phyloP scores from a whole-genome alignment of 1,140 invertebrate genomes.

The Leptoteleia sp. region DNA sequence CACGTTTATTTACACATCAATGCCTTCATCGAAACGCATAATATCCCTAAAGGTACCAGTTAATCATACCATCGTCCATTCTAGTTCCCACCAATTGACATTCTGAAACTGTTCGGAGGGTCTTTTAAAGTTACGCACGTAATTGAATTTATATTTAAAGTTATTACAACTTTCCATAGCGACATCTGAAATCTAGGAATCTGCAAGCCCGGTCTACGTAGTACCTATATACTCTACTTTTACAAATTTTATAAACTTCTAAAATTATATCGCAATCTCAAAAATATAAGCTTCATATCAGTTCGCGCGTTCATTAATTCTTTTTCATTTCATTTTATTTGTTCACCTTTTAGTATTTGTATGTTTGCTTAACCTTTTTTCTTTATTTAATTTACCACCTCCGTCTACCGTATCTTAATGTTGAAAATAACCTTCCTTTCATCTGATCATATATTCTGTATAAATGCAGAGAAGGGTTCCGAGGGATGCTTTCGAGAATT shows the following conservation, averaged over 20 bases:
- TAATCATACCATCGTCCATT: constrained; percentile 21
- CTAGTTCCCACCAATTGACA: constrained; percentile 42
- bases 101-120: constrained; percentile 13
- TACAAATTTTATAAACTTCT: constrained; percentile 80
- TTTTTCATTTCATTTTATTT: constrained; percentile 16
- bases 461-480: constrained; percentile 39
- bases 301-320: constrained; percentile 54
- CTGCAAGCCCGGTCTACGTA: constrained; percentile 71
- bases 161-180: constrained; percentile 49
- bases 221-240: constrained; percentile 73
- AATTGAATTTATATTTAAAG: constrained; percentile 27
- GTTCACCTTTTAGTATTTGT: no score
- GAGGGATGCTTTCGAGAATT: constrained; percentile 16
- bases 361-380: no score
- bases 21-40: constrained; percentile 55
- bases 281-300: constrained; percentile 79
- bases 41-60: constrained; percentile 40
- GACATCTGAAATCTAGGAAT: constrained; percentile 65
- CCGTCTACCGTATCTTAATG: constrained; percentile 28
- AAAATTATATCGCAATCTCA: constrained; percentile 80
- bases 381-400: constrained; percentile 36
- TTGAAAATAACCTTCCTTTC: constrained; percentile 43
- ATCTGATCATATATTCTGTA: constrained; percentile 34
- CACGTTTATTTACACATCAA: constrained; percentile 64
- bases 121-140: constrained; percentile 10